Percentiles rank a stretch among this genome's conserved stretches.
These are phyloP conservation scores for Drosophila biarmipes DNA, from an alignment of 1,140 invertebrate genomes.

Conservation along the genomic window DNA sequence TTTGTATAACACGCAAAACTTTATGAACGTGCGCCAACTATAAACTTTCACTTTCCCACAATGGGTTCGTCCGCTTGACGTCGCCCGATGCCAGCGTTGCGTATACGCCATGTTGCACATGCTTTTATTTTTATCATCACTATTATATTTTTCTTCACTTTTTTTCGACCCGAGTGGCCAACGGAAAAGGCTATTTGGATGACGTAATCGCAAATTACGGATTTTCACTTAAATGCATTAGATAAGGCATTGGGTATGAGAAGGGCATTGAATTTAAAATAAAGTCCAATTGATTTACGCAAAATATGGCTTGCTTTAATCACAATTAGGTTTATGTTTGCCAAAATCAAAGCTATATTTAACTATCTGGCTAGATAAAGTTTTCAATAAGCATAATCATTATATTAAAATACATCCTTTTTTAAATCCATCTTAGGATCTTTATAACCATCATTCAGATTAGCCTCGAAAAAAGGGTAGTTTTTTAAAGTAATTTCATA, in stretches of 20 bases:
- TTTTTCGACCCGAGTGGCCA: conserved; percentile 5
- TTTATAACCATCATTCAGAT: too few species aligned
- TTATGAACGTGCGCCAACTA: conserved; percentile 78
- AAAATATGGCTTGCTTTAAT: too few species aligned
- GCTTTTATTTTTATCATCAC: conserved; percentile 64
- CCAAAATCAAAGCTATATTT: too few species aligned
- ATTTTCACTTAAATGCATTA: not conserved
- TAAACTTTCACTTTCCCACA: conserved; percentile 76
- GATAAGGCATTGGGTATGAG: not conserved
- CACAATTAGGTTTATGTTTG: too few species aligned
- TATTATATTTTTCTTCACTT: conserved; percentile 57
- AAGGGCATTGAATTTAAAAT: too few species aligned
- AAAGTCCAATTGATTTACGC: too few species aligned
- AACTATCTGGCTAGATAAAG: too few species aligned
- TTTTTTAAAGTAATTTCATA: too few species aligned
- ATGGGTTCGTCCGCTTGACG: conserved; percentile 37
- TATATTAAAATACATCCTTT: too few species aligned
- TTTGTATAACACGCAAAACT: conserved; percentile 79
- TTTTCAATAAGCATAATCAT: too few species aligned
- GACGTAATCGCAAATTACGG: conserved; percentile 13
- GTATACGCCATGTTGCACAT: conserved; percentile 68
- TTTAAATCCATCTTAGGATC: too few species aligned
- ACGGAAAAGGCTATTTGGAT: conserved; percentile 2
- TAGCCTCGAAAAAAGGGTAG: too few species aligned
- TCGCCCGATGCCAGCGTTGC: conserved; percentile 44